phyloP scores from a whole-genome alignment of 2,797 vertebrate species.

The Neolamprologus multifasciatus region DNA sequence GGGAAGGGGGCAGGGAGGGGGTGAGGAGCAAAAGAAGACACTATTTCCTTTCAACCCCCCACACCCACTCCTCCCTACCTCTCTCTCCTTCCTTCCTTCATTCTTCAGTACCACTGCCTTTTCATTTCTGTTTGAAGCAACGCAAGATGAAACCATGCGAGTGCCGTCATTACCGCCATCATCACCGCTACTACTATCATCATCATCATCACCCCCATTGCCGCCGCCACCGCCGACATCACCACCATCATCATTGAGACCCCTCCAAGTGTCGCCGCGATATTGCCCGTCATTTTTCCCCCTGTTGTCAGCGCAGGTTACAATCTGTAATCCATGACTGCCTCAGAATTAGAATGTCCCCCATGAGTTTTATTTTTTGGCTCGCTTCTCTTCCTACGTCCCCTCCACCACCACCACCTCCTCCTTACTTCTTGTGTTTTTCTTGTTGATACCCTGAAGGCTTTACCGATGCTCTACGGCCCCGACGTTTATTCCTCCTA shows the following conservation, averaged over 20 bases:
- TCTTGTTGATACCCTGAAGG: conserved; percentile 85
- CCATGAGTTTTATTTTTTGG: conserved; percentile 79
- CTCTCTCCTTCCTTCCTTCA: neutral
- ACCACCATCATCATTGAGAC: conserved; percentile 67
- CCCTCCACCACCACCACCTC: conserved; percentile 39
- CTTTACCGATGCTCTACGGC: conserved; percentile 90
- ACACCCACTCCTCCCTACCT: neutral
- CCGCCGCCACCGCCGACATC: neutral
- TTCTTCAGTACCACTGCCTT: conserved; percentile 6
- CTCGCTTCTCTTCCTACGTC: conserved; percentile 65
- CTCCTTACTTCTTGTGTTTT: conserved; percentile 8
- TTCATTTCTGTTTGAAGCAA: conserved; percentile 83
- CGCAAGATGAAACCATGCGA: conserved; percentile 87
- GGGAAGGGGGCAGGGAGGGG: conserved; percentile 23
- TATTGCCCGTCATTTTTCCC: conserved; percentile 89
- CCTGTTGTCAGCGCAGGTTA: conserved; percentile 93
- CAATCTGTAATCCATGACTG: conserved; percentile 97
- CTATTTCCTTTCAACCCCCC: conserved; percentile 43
- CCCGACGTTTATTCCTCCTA: conserved; percentile 72
- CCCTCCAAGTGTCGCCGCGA: conserved; percentile 83
- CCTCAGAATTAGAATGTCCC: conserved; percentile 96
- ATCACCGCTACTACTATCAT: conserved; percentile 75
- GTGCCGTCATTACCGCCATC: conserved; percentile 67
- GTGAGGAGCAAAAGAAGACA: conserved; percentile 26
- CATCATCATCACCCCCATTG: conserved; percentile 36